Evolutionary conservation across 1,140 invertebrate genomes (phyloP).

Genomic region (Leptinotarsa texana): DNA sequence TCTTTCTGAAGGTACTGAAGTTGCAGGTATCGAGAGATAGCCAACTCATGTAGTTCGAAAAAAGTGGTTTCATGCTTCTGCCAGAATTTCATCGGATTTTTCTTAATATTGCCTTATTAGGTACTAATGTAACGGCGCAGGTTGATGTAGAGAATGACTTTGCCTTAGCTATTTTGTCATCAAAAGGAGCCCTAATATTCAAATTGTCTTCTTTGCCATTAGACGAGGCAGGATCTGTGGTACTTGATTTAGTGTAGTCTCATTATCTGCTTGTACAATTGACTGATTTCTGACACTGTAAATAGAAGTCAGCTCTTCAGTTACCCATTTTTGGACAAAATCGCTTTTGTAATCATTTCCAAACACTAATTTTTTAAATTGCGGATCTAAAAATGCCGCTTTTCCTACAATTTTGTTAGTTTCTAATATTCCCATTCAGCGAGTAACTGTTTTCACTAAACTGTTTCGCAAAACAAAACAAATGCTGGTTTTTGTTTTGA

Average conservation of each 20-base stretch:
- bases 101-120: constrained; percentile 11
- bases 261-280: constrained; percentile 10
- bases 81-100: constrained; percentile 14
- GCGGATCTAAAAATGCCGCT: constrained; percentile 47
- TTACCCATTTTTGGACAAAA: constrained; percentile 14
- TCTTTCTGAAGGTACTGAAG: too few relatives aligned
- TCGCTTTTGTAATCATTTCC: constrained; percentile 11
- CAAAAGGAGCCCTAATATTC: neutral
- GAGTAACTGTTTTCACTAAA: constrained; percentile 7
- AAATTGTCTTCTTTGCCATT: neutral
- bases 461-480: neutral
- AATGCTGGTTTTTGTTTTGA: neutral
- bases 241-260: neutral
- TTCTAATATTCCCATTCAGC: constrained; percentile 15
- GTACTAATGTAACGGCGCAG: neutral
- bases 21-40: too few relatives aligned
- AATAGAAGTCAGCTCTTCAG: constrained; percentile 20
- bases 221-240: too few relatives aligned
- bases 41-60: too few relatives aligned
- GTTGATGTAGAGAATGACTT: constrained; percentile 11
- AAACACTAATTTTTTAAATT: constrained; percentile 44
- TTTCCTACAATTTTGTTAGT: constrained; percentile 28
- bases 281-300: constrained; percentile 14
- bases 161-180: constrained; percentile 11
- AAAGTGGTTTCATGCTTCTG: neutral